Conservation (phyloP, 2,113 vertebrate species). For the Heterotilapia buettikoferi region DNA sequence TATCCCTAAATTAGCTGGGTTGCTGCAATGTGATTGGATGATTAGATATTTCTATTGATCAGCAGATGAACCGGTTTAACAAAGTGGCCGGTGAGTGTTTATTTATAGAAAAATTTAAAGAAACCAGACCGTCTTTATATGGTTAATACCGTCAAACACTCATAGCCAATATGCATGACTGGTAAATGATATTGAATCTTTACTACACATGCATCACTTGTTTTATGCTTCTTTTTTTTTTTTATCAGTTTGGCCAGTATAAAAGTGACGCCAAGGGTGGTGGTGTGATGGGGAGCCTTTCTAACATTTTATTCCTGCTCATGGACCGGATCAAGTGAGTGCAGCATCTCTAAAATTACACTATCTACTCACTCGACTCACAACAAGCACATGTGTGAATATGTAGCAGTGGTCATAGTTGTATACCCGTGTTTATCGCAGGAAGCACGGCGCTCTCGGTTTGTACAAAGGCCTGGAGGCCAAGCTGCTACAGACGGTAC, state of each 20-base stretch:
- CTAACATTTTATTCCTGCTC: conserved; percentile 61
- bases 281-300: conserved; percentile 61
- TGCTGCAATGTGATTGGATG: background rate
- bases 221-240: background rate
- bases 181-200: background rate
- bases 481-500: conserved; percentile 77
- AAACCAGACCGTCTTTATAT: background rate
- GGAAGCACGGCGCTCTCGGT: conserved; percentile 62
- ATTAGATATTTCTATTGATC: background rate
- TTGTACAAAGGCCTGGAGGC: conserved; percentile 80
- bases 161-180: background rate
- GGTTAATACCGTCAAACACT: background rate
- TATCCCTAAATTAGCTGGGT: background rate
- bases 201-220: background rate
- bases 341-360: background rate
- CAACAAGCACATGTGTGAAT: background rate
- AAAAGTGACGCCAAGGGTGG: conserved; percentile 63
- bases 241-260: conserved; percentile 73
- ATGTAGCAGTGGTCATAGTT: background rate
- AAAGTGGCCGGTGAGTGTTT: background rate
- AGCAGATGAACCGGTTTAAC: background rate
- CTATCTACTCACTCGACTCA: background rate
- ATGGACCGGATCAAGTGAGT: conserved; percentile 74
- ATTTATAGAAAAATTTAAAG: background rate
- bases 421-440: background rate